Evolutionary conservation across 92 coral and sea anemone species (phyloP), one percentile per base, ranked within the genome.

Genomic region (Phenganax stokvisi): DNA sequence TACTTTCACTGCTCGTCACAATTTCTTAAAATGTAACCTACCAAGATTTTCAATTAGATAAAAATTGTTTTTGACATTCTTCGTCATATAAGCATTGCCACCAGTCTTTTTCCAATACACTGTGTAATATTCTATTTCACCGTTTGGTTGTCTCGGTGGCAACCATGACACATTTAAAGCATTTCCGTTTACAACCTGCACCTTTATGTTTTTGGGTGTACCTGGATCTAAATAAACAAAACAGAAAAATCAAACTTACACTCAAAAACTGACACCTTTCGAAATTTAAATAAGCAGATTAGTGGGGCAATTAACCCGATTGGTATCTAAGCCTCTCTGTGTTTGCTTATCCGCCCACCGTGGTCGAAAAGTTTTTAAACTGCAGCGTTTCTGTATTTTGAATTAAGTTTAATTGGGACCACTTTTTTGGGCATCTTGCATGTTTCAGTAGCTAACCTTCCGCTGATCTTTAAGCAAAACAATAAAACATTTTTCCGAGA

Each of bases 61-160:
- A 47, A 9, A 37, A 6, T 20, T 55, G 0, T 10, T 5, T 16
- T 60, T 12, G 10, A 72, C 56, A 72, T 72, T 72, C 44, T 9
- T 51, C 12, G 8, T 7, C 29, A 15, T 6, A 17, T 74, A 74
- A 9, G 11, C 3, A 8, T 74, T 13, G 9, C 3, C 37, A 8
- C 16, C 13, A 12, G 37, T 10, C 12, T 15, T 66, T 66, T 15
- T 54, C 79, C 79, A 74, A 2, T 31, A 74, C 79, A 74, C 16
- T 7, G 55, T 56, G 55, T 74, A 74, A 52, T 27, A 7, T 54
- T 16, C 20, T 0, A 74, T 10, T 10, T 52, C 13, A 7, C 60
- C 79, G 55, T 74, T 52, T 74, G 47, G 37, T 15, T 53, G 55
- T 74, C 54, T 56, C 3, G 79, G 79, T 52, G 63, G 79, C 31